phyloP scores from a whole-genome alignment of 2,888 invertebrate species.

The Leucophenga montana region DNA sequence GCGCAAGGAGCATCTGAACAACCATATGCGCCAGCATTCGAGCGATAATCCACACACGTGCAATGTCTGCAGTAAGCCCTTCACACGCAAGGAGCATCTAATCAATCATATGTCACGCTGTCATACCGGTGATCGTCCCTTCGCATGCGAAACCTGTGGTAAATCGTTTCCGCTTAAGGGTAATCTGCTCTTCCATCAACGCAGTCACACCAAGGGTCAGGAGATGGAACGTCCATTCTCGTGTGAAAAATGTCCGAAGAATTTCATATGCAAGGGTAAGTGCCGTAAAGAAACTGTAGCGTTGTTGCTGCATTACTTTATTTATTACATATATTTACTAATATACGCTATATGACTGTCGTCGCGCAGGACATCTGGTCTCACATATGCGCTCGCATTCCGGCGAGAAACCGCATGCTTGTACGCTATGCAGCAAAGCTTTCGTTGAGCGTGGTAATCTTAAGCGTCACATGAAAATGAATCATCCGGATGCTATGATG shows the following conservation, averaged over 20 bases:
- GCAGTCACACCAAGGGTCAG: slow-evolving; percentile 86
- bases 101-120: slow-evolving; percentile 84
- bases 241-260: slow-evolving; percentile 88
- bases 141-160: slow-evolving; percentile 88
- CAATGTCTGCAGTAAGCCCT: slow-evolving; percentile 87
- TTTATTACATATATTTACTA: no score
- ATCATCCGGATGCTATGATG: slow-evolving; percentile 76
- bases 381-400: slow-evolving; percentile 88
- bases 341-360: slow-evolving; percentile 37
- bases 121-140: slow-evolving; percentile 86
- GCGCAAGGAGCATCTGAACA: slow-evolving; percentile 87
- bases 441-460: slow-evolving; percentile 88
- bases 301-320: no score
- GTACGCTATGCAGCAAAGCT: slow-evolving; percentile 83
- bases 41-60: slow-evolving; percentile 91
- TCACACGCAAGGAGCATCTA: slow-evolving; percentile 89
- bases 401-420: slow-evolving; percentile 76
- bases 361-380: slow-evolving; percentile 79
- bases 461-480: slow-evolving; percentile 82
- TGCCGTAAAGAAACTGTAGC: no score
- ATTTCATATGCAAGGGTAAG: slow-evolving; percentile 88
- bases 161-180: slow-evolving; percentile 90
- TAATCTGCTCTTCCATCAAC: slow-evolving; percentile 88
- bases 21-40: slow-evolving; percentile 90
- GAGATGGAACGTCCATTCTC: slow-evolving; percentile 81